Base-by-base conservation (phyloP, 2,113 vertebrate genomes). In the Amphiprion percula region DNA sequence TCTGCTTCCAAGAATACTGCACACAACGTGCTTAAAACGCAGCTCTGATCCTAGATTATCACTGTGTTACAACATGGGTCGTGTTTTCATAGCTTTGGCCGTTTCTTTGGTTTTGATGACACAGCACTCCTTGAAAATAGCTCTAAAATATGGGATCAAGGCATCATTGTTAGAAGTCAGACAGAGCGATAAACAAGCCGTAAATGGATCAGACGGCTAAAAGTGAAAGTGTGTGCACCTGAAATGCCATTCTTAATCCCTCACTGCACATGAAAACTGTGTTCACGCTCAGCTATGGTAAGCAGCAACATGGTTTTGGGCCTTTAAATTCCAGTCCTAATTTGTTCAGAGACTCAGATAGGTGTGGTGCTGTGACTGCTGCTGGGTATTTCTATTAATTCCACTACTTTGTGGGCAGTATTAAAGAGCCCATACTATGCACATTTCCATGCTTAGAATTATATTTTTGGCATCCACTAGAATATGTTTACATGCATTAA, bases 111-210 rank as follows among this genome's bases (percentile, higher is more conserved):
- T 41, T 52, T n/a, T 53, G 10, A 15, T 14, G 33, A 5, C 8
- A 44, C 2, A 19, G 19, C 26, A 16, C 7, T 39, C 4, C n/a
- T 5, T 0, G 11, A 44, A 24, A 16, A 56, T 10, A 39, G 12
- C 33, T 12, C 23, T 60, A 50, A 62, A 41, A 68, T 67, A 49
- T 47, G 4, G 37, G 14, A 63, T 72, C 19, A 75, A 71, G 56
- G 60, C 52, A 50, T 47, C 17, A 44, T 30, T n/a, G 4, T 46
- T 46, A 44, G 14, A 41, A 61, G 56, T 62, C 26, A 61, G 21
- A 28, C 28, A 2, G 28, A 58, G 44, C 44, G 4, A 41, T 30
- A 10, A 52, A 21, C 47, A 37, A 37, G 33, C 47, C 3, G 16
- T 52, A 21, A 52, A 52, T 21, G 21, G 49, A 44, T 52, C 49